A percentile compares a stretch with the other conserved stretches of the same genome.
Conservation (phyloP, 2,888 invertebrate genomes). For the Sericinus montela region DNA sequence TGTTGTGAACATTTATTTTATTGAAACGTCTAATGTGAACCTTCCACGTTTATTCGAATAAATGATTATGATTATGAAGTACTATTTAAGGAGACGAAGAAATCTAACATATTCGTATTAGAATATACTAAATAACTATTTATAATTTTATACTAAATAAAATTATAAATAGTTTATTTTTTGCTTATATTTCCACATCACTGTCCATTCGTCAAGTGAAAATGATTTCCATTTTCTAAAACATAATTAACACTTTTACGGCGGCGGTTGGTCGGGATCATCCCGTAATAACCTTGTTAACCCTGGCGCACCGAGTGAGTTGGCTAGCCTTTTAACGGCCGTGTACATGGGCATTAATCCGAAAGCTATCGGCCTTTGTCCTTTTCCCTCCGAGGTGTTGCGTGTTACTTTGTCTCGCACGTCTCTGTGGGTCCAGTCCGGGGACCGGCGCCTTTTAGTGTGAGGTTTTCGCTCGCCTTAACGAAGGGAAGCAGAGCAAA, state of each 20-base stretch:
- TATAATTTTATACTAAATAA: too few species aligned
- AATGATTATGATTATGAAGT: too few species aligned
- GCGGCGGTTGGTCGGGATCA: slow-evolving; percentile 72
- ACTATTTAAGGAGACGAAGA: too few species aligned
- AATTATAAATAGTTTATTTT: too few species aligned
- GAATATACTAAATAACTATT: too few species aligned
- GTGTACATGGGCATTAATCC: slow-evolving; percentile 77
- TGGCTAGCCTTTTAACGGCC: slow-evolving; percentile 77
- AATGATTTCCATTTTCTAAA: slow-evolving; percentile 63
- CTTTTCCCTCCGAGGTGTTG: slow-evolving; percentile 49
- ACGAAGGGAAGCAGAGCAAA: slow-evolving; percentile 80
- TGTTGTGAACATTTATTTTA: too few species aligned
- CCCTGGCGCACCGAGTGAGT: slow-evolving; percentile 70
- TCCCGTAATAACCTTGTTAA: slow-evolving; percentile 80
- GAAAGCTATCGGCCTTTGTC: slow-evolving; percentile 73
- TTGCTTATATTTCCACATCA: background rate
- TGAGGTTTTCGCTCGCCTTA: slow-evolving; percentile 79
- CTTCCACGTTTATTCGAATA: too few species aligned
- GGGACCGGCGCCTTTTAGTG: slow-evolving; percentile 76
- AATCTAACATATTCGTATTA: too few species aligned
- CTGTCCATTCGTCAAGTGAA: slow-evolving; percentile 38
- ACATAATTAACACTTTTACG: slow-evolving; percentile 78
- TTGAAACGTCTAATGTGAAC: too few species aligned
- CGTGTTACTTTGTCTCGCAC: slow-evolving; percentile 55
- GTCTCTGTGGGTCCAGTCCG: slow-evolving; percentile 66